These are phyloP conservation scores for Candidula unifasciata DNA, from an alignment of 2,888 invertebrate species.

Conservation along the genomic window DNA sequence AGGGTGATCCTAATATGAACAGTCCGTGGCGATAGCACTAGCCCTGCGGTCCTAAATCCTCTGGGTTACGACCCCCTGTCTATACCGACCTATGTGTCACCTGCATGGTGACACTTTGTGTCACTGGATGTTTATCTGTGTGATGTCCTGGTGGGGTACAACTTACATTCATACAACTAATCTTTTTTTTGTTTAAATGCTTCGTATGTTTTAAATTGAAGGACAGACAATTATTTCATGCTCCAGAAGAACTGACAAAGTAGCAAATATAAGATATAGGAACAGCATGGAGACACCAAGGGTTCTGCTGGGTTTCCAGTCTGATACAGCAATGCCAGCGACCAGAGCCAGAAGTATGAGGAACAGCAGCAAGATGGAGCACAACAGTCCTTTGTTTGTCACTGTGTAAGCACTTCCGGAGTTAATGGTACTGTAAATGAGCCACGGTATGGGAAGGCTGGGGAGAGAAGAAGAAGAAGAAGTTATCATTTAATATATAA, in stretches of 20 bases:
- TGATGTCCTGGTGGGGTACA: too few relatives aligned
- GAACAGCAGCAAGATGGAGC: slow-evolving; percentile 97
- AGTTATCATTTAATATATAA: not conserved
- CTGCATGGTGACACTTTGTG: too few relatives aligned
- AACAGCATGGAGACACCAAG: slow-evolving; percentile 97
- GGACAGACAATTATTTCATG: slow-evolving; percentile 68
- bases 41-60: too few relatives aligned
- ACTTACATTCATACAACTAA: too few relatives aligned
- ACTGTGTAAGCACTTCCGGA: slow-evolving; percentile 90
- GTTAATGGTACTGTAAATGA: slow-evolving; percentile 86
- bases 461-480: slow-evolving; percentile 46
- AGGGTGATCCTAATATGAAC: too few relatives aligned
- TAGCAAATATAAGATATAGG: slow-evolving; percentile 95
- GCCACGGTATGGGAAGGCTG: slow-evolving; percentile 97
- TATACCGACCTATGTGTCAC: too few relatives aligned
- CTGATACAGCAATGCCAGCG: slow-evolving; percentile 83
- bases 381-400: slow-evolving; percentile 96
- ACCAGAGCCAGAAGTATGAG: slow-evolving; percentile 97
- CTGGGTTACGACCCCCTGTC: too few relatives aligned
- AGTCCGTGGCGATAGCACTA: too few relatives aligned
- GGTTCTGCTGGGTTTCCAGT: slow-evolving; percentile 97
- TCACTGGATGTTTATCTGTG: too few relatives aligned
- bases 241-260: slow-evolving; percentile 94
- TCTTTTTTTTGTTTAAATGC: too few relatives aligned
- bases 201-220: not conserved